Evolutionary conservation across 2,797 vertebrate genomes (phyloP), one percentile per base, ranked within the genome.

Genomic region (Lagodon rhomboides): DNA sequence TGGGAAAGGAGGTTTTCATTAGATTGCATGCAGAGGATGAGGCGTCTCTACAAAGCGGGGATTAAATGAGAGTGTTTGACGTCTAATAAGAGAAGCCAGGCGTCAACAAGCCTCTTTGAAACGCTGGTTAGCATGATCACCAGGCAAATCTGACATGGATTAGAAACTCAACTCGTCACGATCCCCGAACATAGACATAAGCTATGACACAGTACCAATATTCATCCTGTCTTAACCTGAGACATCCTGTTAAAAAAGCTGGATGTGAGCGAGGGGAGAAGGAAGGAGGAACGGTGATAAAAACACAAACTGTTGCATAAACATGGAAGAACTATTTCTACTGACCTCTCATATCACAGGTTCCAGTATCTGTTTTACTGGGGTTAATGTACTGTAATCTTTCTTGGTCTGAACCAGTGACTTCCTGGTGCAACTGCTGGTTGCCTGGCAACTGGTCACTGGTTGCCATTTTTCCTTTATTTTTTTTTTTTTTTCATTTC

Each of bases 81-180:
- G 25, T 44, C 12, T 46, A 38, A 63, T 49, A 62, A 75, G 75
- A 27, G 47, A 73, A 59, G 22, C 44, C 66, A 49, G 58, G 27
- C 30, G 38, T 34, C 13, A 51, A 30, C 20, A 46, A 43, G 53
- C 60, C 3, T 3, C 43, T 70, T 38, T 44, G 13, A 43, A 20
- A 22, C 22, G 23, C 58, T 44, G 55, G 51, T 27, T 11, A 25
- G n/a, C 12, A n/a, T 3, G 65, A 34, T 43, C 38, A 30, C 9
- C 2, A 22, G 6, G 25, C n/a, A 25, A 75, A 76, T 68, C 51
- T 67, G 78, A 67, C 30, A 22, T 2, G 10, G 58, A 62, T 77
- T 47, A 38, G 25, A 25, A 65, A 41, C 50, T 54, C 50, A 50
- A 41, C n/a, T 12, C 5, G 4, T 2, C 22, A 49, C 47, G 56